Base-by-base conservation (phyloP, 2,888 invertebrate species). In the Ennomos fuscantarius region DNA sequence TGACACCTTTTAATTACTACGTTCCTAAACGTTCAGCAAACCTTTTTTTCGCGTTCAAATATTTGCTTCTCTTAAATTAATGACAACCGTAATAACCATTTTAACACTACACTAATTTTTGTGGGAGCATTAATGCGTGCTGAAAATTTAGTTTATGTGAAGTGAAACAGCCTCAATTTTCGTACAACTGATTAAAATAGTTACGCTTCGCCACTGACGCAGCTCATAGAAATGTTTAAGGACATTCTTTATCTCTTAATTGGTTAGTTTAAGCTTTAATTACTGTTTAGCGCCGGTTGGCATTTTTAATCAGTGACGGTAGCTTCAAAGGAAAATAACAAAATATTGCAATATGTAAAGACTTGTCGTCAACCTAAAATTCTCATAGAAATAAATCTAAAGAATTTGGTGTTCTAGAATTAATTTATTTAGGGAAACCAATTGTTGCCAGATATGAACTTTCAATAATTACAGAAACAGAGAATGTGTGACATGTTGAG, bases 201-300 rank as follows among this genome's bases (percentile, higher is more conserved):
- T 52, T 34, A 47, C n/a, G 51, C 45, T 15, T 33, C 49, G 48
- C n/a, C 35, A 33, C 5, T 50, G 46, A 56, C 52, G 47, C 24
- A 31, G 48, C 36, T 24, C 45, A 37, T 51, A 40, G 46, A 37
- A 47, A 42, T 51, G 39, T 34, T 52, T 57, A 46, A 56, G 56
- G 46, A 51, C 56, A 52, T 48, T 47, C 52, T 48, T 57, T 52
- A 52, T 57, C 44, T 41, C 15, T 24, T 58, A 58, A 58, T 58
- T 58, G 58, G 58, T 53, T 52, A 32, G 52, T 56, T 51, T 56
- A 49, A 42, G 42, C 33, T 42, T 51, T 51, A 51, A 56, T 51
- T 51, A 51, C 33, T 51, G 46, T 42, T 56, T 58, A 45, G 48
- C 44, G 44, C 44, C 48, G 50, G 36, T 35, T 56, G 40, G 51